These are phyloP conservation scores for Trichogramma evanescens DNA, from an alignment of 2,888 invertebrate genomes.

Conservation along the genomic window DNA sequence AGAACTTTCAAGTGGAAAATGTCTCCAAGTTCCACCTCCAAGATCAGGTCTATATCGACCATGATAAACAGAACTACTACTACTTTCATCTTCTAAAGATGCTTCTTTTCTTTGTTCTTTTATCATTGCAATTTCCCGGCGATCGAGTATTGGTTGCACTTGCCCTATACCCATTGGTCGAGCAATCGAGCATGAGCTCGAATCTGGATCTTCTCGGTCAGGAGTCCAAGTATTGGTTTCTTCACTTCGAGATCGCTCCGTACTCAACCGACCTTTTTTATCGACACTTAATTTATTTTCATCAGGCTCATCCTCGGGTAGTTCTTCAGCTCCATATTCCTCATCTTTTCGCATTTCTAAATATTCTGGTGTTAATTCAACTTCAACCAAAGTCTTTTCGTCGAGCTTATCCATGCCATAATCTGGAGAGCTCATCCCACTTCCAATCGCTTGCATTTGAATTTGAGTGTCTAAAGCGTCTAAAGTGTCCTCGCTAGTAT, in stretches of 20 bases:
- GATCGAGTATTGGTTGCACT: conserved; percentile 42
- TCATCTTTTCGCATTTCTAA: conserved; percentile 59
- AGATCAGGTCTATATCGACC: conserved; percentile 57
- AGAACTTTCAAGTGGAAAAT: conserved; percentile 77
- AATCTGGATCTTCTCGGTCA: conserved; percentile 50
- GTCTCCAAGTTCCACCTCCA: conserved; percentile 72
- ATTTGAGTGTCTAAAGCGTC: conserved; percentile 42
- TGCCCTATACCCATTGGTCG: conserved; percentile 70
- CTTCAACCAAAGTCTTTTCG: conserved; percentile 47
- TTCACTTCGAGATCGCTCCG: conserved; percentile 71
- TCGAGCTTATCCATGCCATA: conserved; percentile 42
- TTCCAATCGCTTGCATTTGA: conserved; percentile 40
- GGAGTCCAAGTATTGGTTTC: conserved; percentile 73
- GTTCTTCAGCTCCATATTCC: conserved; percentile 52
- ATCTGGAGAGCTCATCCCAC: conserved; percentile 43
- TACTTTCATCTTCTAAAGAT: conserved; percentile 39
- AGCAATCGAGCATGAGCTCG: conserved; percentile 66
- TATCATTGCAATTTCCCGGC: conserved; percentile 39
- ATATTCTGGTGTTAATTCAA: conserved; percentile 60
- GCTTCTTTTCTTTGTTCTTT: conserved; percentile 33
- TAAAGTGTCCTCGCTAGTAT: conserved; percentile 44
- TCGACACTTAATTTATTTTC: conserved; percentile 34
- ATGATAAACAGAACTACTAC: conserved; percentile 31
- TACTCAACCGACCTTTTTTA: conserved; percentile 56
- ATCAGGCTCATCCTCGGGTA: conserved; percentile 41